Conservation (phyloP, 2,113 vertebrate species). For the Psittacula cyanocephala region DNA sequence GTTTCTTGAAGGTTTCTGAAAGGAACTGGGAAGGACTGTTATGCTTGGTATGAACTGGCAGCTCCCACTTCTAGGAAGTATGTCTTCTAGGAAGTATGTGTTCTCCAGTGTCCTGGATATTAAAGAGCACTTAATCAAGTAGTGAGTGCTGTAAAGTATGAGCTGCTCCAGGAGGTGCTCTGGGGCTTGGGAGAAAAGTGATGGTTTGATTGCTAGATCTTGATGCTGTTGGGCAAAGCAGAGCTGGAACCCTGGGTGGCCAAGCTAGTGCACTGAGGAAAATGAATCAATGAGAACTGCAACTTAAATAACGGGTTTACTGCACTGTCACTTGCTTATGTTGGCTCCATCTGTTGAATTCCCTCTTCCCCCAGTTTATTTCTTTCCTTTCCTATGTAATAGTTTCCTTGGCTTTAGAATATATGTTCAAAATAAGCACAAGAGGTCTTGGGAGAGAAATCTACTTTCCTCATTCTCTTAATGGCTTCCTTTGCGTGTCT, state of each 20-base stretch:
- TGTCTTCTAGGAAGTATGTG: background rate
- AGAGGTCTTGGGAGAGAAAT: constrained; percentile 4
- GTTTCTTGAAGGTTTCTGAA: background rate
- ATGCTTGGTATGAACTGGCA: background rate
- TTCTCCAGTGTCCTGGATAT: background rate
- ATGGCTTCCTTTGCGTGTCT: constrained; percentile 6
- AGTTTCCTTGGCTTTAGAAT: background rate
- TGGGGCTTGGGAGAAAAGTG: background rate
- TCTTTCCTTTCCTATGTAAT: background rate
- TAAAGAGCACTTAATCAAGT: background rate
- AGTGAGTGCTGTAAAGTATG: background rate
- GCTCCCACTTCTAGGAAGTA: background rate
- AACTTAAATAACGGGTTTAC: background rate
- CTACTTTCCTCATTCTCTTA: background rate
- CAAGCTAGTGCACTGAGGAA: background rate
- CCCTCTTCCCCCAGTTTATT: background rate
- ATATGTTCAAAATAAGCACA: background rate
- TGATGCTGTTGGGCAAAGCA: background rate
- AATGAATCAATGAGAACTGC: background rate
- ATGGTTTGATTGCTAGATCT: background rate
- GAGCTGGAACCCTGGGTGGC: background rate
- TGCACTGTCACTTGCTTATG: background rate
- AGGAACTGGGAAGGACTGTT: background rate
- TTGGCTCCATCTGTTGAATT: constrained; percentile 20
- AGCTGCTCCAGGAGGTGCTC: background rate